A percentile compares a stretch with the other conserved stretches of the same genome.
Evolutionary conservation across 1,140 invertebrate species (phyloP).

Genomic region (Atopsyche davidsoni): DNA sequence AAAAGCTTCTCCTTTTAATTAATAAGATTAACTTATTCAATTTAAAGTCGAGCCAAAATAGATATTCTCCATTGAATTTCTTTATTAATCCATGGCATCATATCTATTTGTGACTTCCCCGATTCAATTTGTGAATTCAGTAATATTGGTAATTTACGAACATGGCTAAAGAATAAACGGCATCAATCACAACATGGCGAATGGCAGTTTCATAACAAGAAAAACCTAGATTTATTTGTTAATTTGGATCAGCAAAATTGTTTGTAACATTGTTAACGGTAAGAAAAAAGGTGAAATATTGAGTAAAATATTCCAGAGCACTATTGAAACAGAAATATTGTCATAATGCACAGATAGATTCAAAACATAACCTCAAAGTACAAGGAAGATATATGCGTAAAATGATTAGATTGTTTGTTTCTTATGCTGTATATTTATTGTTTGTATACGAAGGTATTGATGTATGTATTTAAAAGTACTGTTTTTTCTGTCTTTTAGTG

Average conservation of each 20-base stretch:
- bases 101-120: too few species aligned
- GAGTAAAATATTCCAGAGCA: too few species aligned
- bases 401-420: conserved; percentile 5
- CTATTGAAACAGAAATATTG: too few species aligned
- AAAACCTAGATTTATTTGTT: conserved; percentile 11
- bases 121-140: too few species aligned
- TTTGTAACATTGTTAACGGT: conserved; percentile 14
- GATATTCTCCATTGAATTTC: too few species aligned
- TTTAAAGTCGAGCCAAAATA: too few species aligned
- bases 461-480: conserved; percentile 1
- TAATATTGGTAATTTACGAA: too few species aligned
- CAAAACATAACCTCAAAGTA: conserved; percentile 19
- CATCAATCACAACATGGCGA: conserved; percentile 28
- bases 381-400: conserved; percentile 12
- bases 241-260: conserved; percentile 4
- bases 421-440: not conserved
- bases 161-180: conserved; percentile 23
- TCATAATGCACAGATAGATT: too few species aligned
- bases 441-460: not conserved
- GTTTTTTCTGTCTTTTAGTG: not conserved
- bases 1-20: too few species aligned
- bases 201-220: conserved; percentile 24
- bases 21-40: too few species aligned
- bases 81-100: too few species aligned
- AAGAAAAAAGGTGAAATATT: conserved; percentile 4